These are phyloP conservation scores for Onychostoma macrolepis DNA, from an alignment of 2,113 vertebrate species.

Conservation along the genomic window DNA sequence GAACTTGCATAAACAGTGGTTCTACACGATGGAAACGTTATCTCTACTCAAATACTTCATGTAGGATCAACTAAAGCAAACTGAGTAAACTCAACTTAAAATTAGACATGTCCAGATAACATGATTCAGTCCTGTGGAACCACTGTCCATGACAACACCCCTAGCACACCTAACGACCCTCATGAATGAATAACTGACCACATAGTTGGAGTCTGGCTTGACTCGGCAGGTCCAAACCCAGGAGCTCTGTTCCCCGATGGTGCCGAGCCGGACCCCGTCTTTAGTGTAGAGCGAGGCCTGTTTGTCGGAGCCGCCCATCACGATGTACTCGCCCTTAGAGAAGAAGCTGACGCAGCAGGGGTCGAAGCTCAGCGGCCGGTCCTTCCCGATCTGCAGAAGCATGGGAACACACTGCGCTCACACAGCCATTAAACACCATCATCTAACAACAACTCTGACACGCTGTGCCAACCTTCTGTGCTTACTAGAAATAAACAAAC, in stretches of 20 bases:
- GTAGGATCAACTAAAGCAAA: too few species aligned
- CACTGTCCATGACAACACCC: too few species aligned
- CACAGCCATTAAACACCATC: too few species aligned
- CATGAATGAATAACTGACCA: constrained; percentile 75
- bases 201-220: constrained; percentile 96
- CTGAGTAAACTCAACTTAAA: too few species aligned
- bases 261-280: constrained; percentile 89
- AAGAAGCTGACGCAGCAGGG: constrained; percentile 97
- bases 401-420: constrained; percentile 58
- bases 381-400: constrained; percentile 87
- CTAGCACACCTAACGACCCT: neutral
- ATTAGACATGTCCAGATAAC: too few species aligned
- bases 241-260: constrained; percentile 88
- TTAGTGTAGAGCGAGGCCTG: constrained; percentile 96
- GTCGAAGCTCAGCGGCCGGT: constrained; percentile 87
- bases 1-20: too few species aligned
- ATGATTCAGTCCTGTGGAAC: too few species aligned
- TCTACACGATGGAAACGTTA: too few species aligned
- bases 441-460: too few species aligned
- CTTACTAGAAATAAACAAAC: too few species aligned
- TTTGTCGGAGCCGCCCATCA: constrained; percentile 93
- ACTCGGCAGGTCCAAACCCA: constrained; percentile 96
- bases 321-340: constrained; percentile 93
- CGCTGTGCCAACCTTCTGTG: too few species aligned
- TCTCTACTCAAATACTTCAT: too few species aligned